phyloP scores from a whole-genome alignment of 2,888 invertebrate species.

The Brenthis hecate region DNA sequence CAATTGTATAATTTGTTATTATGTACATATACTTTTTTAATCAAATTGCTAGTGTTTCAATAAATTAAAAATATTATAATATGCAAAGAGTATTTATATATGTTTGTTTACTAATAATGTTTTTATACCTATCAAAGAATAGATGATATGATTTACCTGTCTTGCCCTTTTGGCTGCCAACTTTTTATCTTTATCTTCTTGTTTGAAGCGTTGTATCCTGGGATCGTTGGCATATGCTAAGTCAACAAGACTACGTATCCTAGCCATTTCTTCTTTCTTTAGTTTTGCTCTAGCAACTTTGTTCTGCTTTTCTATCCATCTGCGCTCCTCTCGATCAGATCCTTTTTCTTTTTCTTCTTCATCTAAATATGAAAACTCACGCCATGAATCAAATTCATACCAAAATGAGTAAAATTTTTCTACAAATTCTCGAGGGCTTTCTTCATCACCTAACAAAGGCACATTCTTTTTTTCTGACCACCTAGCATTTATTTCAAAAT shows the following conservation, averaged over 20 bases:
- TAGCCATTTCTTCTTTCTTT: slow-evolving; percentile 98
- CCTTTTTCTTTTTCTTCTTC: slow-evolving; percentile 99
- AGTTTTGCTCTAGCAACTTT: slow-evolving; percentile 94
- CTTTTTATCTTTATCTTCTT: slow-evolving; percentile 95
- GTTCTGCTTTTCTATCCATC: slow-evolving; percentile 99
- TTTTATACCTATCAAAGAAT: too few relatives aligned
- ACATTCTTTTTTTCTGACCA: slow-evolving; percentile 96
- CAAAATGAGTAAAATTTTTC: slow-evolving; percentile 98
- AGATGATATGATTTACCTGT: slow-evolving; percentile 69
- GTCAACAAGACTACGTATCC: slow-evolving; percentile 95
- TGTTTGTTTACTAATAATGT: too few relatives aligned
- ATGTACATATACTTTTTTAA: too few relatives aligned
- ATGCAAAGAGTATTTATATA: too few relatives aligned
- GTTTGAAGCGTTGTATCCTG: slow-evolving; percentile 94
- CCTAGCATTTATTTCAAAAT: slow-evolving; percentile 90
- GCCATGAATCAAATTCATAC: slow-evolving; percentile 99
- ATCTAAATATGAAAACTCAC: slow-evolving; percentile 99
- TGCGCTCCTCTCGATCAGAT: slow-evolving; percentile 96
- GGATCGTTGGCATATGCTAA: slow-evolving; percentile 97
- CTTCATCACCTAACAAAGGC: slow-evolving; percentile 90
- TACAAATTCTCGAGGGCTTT: slow-evolving; percentile 91
- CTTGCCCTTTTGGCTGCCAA: slow-evolving; percentile 93
- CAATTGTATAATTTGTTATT: too few relatives aligned
- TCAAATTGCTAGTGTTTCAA: too few relatives aligned
- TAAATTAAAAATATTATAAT: too few relatives aligned